A percentile compares a stretch with the other conserved stretches of the same genome.
Evolutionary conservation across 23 tunicate species (phyloP).

Genomic region (Trididemnum miniatum): DNA sequence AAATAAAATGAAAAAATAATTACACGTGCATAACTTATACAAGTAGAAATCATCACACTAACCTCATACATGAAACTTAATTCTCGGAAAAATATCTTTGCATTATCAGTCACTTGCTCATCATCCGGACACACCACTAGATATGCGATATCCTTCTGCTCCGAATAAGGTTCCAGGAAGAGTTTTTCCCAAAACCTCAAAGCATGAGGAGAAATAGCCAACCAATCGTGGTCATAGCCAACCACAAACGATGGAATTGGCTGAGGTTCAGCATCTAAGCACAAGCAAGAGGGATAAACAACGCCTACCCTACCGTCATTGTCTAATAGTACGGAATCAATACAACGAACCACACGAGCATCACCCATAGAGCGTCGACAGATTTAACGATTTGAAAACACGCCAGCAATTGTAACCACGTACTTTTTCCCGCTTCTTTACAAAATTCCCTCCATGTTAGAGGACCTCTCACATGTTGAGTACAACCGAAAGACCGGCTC

Average conservation of each 20-base stretch:
- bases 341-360: no score
- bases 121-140: slow-evolving; percentile 64
- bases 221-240: slow-evolving; percentile 81
- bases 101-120: slow-evolving; percentile 26
- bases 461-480: slow-evolving; percentile 96
- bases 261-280: slow-evolving; percentile 67
- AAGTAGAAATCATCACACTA: no score
- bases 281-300: no score
- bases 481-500: slow-evolving; percentile 49
- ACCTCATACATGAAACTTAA: slow-evolving; percentile 69
- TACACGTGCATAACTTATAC: no score
- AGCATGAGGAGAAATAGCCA: slow-evolving; percentile 73
- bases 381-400: no score
- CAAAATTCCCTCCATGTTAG: slow-evolving; percentile 98
- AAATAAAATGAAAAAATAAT: no score
- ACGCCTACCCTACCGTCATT: no score
- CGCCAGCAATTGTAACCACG: no score
- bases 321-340: no score
- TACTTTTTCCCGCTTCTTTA: slow-evolving; percentile 86
- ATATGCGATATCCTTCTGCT: slow-evolving; percentile 62
- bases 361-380: no score
- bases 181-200: slow-evolving; percentile 81
- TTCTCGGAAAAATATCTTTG: slow-evolving; percentile 61
- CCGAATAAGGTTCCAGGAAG: slow-evolving; percentile 77
- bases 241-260: slow-evolving; percentile 79